phyloP scores from a whole-genome alignment of 1,140 invertebrate genomes.

The Euura lappo region DNA sequence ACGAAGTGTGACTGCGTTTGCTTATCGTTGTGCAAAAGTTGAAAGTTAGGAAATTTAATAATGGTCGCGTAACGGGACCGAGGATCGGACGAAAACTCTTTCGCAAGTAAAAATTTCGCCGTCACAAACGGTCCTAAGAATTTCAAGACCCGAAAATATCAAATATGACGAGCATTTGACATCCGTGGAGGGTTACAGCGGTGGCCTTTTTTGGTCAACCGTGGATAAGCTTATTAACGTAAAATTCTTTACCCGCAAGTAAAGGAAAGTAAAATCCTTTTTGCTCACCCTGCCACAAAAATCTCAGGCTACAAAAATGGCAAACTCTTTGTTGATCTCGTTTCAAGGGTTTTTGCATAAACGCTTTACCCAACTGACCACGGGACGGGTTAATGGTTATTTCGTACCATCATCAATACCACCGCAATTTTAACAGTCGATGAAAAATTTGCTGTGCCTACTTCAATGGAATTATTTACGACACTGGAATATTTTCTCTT shows the following conservation, averaged over 20 bases:
- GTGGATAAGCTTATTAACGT: conserved; percentile 59
- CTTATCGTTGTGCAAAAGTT: not conserved
- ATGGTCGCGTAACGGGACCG: not conserved
- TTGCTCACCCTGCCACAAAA: conserved; percentile 16
- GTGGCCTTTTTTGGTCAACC: conserved; percentile 45
- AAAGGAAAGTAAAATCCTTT: conserved; percentile 26
- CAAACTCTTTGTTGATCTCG: conserved; percentile 33
- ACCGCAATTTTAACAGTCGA: not conserved
- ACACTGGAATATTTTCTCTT: too few relatives aligned
- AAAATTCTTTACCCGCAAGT: conserved; percentile 46
- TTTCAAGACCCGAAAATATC: conserved; percentile 33
- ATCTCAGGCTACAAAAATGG: conserved; percentile 30
- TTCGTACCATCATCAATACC: not conserved
- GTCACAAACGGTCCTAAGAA: not conserved
- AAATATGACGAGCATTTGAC: conserved; percentile 57
- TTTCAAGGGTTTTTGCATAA: conserved; percentile 1
- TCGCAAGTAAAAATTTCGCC: not conserved
- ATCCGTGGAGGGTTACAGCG: conserved; percentile 32
- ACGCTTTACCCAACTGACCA: not conserved
- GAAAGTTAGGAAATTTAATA: not conserved
- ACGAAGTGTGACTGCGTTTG: not conserved
- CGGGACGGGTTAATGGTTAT: not conserved
- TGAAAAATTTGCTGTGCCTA: too few relatives aligned
- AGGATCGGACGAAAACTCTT: not conserved
- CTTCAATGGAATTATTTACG: too few relatives aligned